Base-by-base conservation (phyloP, 2,888 invertebrate genomes). In the Isoperla grammatica region DNA sequence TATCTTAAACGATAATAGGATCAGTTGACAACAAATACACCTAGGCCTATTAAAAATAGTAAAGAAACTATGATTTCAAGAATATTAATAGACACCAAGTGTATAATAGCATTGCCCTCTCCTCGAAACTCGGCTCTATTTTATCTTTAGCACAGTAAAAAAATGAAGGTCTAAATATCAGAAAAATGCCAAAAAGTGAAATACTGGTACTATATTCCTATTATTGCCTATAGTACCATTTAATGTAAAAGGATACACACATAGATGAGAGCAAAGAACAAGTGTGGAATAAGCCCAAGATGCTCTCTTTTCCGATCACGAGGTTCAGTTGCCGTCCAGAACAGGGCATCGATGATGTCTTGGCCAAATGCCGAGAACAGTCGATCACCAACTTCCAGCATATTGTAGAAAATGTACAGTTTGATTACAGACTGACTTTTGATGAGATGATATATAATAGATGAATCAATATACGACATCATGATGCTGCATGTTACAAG, bases 361-460 rank as follows among this genome's bases (percentile, higher is more conserved):
- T 99, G 96, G 0, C 98, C 97, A 77, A 96, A 95, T 35, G 95
- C 94, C 60, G 96, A 96, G 71, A 98, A 89, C 65, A 99, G 77
- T 64, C 95, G 81, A 76, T 99, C 99, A 12, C 95, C 95, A 56
- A 83, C 78, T 79, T 99, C 99, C 61, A 99, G 78, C 96, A 99
- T 99, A 74, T 99, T 99, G 75, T 95, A 99, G 78, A 99, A 97
- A 72, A 99, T 96, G 73, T 99, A 99, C 66, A 99, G 78, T 72
- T 99, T 99, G 75, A 99, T 98, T 64, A 98, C 95, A 66, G 97
- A 96, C 73, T 99, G 99, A 69, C 96, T 96, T 73, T 94, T 94
- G 48, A 94, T 90, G 69, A 97, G 81, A 75, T 99, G 98, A 76
- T 99, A 99, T 80, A 98, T 87, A 81, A 98, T 92, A 67, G 96